phyloP scores from a whole-genome alignment of 2,113 vertebrate species.

The Zapus hudsonius region DNA sequence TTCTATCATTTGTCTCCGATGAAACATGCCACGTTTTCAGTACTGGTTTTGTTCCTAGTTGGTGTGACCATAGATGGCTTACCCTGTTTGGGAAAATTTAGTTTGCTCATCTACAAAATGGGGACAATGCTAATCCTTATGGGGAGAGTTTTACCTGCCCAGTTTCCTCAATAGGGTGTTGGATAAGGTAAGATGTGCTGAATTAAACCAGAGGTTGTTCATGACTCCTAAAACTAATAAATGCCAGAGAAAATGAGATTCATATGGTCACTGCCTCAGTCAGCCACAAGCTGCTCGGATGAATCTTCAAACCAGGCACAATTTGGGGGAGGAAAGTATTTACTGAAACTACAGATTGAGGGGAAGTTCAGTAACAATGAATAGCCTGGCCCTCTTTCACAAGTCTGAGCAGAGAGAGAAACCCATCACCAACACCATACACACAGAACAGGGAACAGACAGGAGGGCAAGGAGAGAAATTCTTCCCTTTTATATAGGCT shows the following conservation, averaged over 20 bases:
- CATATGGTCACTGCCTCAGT: no score
- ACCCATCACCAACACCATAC: no score
- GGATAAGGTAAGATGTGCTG: not conserved
- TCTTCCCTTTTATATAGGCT: no score
- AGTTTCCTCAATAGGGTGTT: not conserved
- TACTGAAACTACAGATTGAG: no score
- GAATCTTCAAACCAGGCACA: no score
- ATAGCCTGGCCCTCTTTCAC: no score
- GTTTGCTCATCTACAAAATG: constrained; percentile 19
- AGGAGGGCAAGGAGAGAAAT: no score
- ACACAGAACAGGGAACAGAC: no score
- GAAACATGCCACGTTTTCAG: constrained; percentile 29
- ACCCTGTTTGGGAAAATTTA: not conserved
- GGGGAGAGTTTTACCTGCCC: not conserved
- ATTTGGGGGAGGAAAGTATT: no score
- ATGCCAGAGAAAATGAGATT: not conserved
- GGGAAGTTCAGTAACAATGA: no score
- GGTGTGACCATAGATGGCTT: not conserved
- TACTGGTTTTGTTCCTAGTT: constrained; percentile 34
- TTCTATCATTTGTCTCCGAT: constrained; percentile 65
- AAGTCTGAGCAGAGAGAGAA: no score
- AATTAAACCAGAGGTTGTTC: not conserved
- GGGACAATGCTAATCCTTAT: not conserved
- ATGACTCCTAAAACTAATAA: not conserved
- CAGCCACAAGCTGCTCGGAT: no score